Conservation (phyloP, 2,888 invertebrate species). For the Teinopalpus imperialis region DNA sequence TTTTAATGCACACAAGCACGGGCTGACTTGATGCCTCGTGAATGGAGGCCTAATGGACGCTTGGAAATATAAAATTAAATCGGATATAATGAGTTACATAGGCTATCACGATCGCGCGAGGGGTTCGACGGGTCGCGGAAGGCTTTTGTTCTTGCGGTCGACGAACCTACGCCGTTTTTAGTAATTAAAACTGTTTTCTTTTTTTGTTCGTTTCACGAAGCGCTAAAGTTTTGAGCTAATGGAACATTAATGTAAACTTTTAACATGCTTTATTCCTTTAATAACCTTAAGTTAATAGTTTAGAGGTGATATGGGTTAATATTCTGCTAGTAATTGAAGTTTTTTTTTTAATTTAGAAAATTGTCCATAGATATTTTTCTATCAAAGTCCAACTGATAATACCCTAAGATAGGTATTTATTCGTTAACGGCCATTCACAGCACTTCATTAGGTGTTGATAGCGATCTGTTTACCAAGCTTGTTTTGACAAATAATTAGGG, state of each 20-base stretch:
- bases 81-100: slow-evolving; percentile 69
- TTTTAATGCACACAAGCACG: slow-evolving; percentile 45
- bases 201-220: slow-evolving; percentile 36
- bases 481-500: too few relatives aligned
- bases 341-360: not conserved
- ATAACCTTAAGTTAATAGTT: slow-evolving; percentile 26
- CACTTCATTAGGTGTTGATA: too few relatives aligned
- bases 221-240: slow-evolving; percentile 36
- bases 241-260: slow-evolving; percentile 36
- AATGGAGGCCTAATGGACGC: slow-evolving; percentile 68
- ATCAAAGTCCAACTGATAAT: too few relatives aligned
- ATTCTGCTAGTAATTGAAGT: slow-evolving; percentile 3
- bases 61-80: slow-evolving; percentile 72
- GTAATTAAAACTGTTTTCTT: slow-evolving; percentile 61
- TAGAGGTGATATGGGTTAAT: slow-evolving; percentile 17
- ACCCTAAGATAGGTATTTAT: too few relatives aligned
- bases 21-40: slow-evolving; percentile 54
- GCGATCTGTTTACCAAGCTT: too few relatives aligned
- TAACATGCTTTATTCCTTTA: slow-evolving; percentile 31
- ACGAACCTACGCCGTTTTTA: slow-evolving; percentile 46
- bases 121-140: slow-evolving; percentile 54
- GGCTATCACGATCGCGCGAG: slow-evolving; percentile 49
- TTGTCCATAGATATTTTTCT: too few relatives aligned
- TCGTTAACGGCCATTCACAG: too few relatives aligned
- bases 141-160: slow-evolving; percentile 62